Percentiles rank a stretch among this genome's conserved stretches.
These are phyloP conservation scores for Brachirus orientalis DNA, from an alignment of 2,113 vertebrate species.

Conservation along the genomic window DNA sequence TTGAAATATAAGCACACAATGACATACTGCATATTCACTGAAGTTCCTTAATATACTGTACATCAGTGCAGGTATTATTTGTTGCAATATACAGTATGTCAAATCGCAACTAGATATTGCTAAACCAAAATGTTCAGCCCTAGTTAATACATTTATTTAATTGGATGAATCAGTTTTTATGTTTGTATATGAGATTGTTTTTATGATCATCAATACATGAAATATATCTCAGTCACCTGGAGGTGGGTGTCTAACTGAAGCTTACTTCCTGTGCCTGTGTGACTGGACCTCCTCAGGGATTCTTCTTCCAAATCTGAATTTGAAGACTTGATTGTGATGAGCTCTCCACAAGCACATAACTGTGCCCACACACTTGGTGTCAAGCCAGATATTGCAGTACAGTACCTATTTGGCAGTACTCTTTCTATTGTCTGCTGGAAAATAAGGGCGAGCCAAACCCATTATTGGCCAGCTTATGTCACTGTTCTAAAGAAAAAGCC, in stretches of 20 bases:
- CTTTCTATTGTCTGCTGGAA: slow-evolving; percentile 6
- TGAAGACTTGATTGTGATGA: slow-evolving; percentile 15
- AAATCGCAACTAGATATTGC: no score
- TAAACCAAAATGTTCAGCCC: no score
- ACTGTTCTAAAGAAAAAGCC: neutral
- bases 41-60: slow-evolving; percentile 23
- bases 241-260: neutral
- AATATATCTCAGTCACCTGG: slow-evolving; percentile 1
- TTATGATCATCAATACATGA: neutral
- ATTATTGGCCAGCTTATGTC: slow-evolving; percentile 13
- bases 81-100: no score
- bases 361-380: slow-evolving; percentile 18
- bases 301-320: slow-evolving; percentile 20
- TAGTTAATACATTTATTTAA: no score
- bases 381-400: neutral
- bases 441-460: slow-evolving; percentile 10
- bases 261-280: neutral
- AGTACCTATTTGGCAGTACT: slow-evolving; percentile 14
- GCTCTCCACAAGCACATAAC: slow-evolving; percentile 5
- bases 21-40: neutral
- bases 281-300: slow-evolving; percentile 2
- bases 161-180: no score
- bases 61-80: slow-evolving; percentile 33
- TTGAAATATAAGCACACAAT: neutral
- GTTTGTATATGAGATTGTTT: no score